Base-by-base conservation (phyloP, 23 tunicate genomes). In the Clavelina lepadiformis region DNA sequence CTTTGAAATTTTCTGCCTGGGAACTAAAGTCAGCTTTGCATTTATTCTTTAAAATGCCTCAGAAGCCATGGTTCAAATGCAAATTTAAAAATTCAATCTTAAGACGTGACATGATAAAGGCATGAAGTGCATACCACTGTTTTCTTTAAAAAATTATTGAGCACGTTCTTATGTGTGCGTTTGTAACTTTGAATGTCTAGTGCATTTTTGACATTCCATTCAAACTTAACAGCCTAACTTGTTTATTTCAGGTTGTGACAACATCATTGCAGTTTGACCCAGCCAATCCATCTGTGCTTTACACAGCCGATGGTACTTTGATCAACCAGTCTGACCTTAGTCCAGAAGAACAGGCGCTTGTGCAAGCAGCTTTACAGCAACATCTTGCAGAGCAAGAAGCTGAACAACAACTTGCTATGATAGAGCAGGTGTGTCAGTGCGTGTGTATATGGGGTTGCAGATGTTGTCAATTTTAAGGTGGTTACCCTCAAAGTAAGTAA, bases 301-400 rank as follows among this genome's bases (percentile, higher is more conserved):
- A 89, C 64, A 81, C 97, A 20, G 83, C 97, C 22, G 97, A 89
- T 52, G 97, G 97, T 2, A 81, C 88, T 31, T 66, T 76, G 31
- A 89, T 89, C 26, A 89, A 89, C 41, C 88, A 77, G 56, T 61
- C 83, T 20, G 97, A 89, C 65, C 62, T 89, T n/a, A 81, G 83
- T 53, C 88, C 83, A 3, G 97, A 89, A 68, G 97, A 89, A 74
- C 97, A 89, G 44, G 91, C 89, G 0, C 37, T 89, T 18, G 97
- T 89, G 2, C 97, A 89, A 69, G 91, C 88, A 3, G 97, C 97
- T n/a, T 55, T 89, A 21, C 97, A 89, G 61, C 97, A 89, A 56
- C 97, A 89, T 71, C 80, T 89, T 31, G 97, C 97, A 34, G 97
- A 89, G 50, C 97, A 89, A 35, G 88, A 89, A 63, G 97, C 97